A percentile compares a stretch with the other conserved stretches of the same genome.
phyloP scores from a whole-genome alignment of 2,113 vertebrate genomes.

The Coptodon rendalli region DNA sequence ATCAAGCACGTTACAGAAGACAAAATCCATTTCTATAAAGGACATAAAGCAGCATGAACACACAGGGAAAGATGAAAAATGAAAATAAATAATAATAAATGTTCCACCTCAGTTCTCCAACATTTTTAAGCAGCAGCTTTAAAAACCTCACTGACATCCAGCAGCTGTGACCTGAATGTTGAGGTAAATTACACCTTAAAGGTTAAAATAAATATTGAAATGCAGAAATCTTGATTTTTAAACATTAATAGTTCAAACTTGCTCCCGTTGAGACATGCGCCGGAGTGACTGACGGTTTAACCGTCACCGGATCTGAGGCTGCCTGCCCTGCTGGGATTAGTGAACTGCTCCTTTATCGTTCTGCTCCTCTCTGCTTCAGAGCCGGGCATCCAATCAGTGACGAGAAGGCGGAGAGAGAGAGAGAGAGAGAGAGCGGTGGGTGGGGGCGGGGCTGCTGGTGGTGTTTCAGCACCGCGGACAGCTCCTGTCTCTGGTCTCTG shows the following conservation, averaged over 20 bases:
- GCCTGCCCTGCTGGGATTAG: not conserved
- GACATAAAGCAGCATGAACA: not conserved
- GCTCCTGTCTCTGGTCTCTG: conserved; percentile 48
- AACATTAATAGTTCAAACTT: not conserved
- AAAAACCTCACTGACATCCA: not conserved
- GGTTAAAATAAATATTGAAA: not conserved
- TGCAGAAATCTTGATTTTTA: not conserved
- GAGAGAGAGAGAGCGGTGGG: not conserved
- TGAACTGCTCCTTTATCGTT: not conserved
- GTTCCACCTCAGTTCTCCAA: not conserved
- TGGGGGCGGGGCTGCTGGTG: not conserved
- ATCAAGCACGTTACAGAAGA: not conserved
- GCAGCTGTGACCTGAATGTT: not conserved
- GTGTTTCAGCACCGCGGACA: conserved; percentile 70
- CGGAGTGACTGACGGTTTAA: not conserved
- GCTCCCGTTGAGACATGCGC: not conserved
- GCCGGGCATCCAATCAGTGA: conserved; percentile 44
- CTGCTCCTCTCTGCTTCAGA: conserved; percentile 1
- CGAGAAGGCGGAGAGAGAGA: not conserved
- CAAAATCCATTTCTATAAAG: not conserved
- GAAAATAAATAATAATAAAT: not conserved
- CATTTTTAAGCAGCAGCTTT: not conserved
- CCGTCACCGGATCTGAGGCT: not conserved
- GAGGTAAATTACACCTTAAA: not conserved
- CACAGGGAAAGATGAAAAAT: not conserved